Conservation (phyloP, 1,140 invertebrate species). For the Antheraea mylitta region DNA sequence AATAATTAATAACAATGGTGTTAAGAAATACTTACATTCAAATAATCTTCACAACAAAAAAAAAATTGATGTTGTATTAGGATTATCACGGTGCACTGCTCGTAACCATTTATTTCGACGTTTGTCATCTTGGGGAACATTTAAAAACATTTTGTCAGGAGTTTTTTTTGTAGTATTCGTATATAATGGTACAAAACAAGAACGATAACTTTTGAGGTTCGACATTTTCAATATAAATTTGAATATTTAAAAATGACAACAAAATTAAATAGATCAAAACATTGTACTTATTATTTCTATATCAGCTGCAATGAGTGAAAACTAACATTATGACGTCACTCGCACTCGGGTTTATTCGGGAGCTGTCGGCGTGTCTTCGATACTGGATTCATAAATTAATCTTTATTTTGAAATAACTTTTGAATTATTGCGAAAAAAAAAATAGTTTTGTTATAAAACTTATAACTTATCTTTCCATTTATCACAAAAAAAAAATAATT, state of each 20-base stretch:
- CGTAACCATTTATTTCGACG: too few species aligned
- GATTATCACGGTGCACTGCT: conserved; percentile 18
- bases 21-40: conserved; percentile 14
- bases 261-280: conserved; percentile 16
- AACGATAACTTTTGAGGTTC: conserved; percentile 4
- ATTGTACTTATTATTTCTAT: too few species aligned
- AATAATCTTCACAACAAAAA: conserved; percentile 16
- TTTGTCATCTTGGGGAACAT: too few species aligned
- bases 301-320: too few species aligned
- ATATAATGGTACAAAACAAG: neutral
- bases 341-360: too few species aligned
- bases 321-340: too few species aligned
- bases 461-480: neutral
- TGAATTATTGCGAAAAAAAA: neutral
- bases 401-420: neutral
- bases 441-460: neutral
- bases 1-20: conserved; percentile 17
- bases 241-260: conserved; percentile 17
- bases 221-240: conserved; percentile 5
- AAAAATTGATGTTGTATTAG: conserved; percentile 15
- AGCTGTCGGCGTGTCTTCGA: too few species aligned
- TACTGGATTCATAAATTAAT: too few species aligned
- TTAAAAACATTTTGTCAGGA: too few species aligned
- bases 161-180: too few species aligned
- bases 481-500: neutral